Evolutionary conservation across 2,797 vertebrate genomes (phyloP).

Genomic region (Danio aesculapii): DNA sequence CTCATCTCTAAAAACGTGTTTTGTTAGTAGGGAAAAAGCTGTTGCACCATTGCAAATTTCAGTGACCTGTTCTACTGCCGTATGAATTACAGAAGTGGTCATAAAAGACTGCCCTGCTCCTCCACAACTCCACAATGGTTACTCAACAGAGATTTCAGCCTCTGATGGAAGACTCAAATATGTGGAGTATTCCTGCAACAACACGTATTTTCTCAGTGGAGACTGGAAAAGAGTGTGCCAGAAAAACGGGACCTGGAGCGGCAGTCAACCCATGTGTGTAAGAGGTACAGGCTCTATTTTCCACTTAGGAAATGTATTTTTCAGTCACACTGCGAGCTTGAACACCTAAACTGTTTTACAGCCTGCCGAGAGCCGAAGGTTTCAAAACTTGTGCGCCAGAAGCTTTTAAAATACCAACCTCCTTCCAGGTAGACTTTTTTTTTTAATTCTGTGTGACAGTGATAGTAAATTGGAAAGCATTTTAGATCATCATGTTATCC

Average conservation of each 20-base stretch:
- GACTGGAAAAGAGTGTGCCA: conserved; percentile 83
- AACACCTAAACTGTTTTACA: conserved; percentile 64
- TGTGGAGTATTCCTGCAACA: conserved; percentile 86
- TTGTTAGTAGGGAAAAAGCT: background rate
- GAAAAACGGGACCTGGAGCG: conserved; percentile 85
- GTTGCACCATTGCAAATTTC: background rate
- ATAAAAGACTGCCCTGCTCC: conserved; percentile 75
- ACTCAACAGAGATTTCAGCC: conserved; percentile 14
- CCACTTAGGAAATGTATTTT: background rate
- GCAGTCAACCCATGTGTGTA: conserved; percentile 86
- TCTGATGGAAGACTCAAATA: conserved; percentile 47
- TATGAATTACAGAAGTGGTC: conserved; percentile 69
- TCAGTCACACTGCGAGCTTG: background rate
- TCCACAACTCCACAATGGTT: conserved; percentile 46
- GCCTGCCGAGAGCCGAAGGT: conserved; percentile 90
- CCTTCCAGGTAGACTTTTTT: conserved; percentile 78
- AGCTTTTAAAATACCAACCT: conserved; percentile 80
- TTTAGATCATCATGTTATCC: background rate
- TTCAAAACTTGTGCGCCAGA: conserved; percentile 89
- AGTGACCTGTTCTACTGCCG: conserved; percentile 22
- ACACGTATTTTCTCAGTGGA: conserved; percentile 86
- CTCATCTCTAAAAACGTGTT: background rate
- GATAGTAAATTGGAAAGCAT: background rate
- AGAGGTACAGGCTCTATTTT: conserved; percentile 80
- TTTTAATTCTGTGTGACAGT: background rate